Evolutionary conservation across 2,888 invertebrate genomes (phyloP), one percentile per base, ranked within the genome.

Genomic region (Caenorhabditis doughertyi): DNA sequence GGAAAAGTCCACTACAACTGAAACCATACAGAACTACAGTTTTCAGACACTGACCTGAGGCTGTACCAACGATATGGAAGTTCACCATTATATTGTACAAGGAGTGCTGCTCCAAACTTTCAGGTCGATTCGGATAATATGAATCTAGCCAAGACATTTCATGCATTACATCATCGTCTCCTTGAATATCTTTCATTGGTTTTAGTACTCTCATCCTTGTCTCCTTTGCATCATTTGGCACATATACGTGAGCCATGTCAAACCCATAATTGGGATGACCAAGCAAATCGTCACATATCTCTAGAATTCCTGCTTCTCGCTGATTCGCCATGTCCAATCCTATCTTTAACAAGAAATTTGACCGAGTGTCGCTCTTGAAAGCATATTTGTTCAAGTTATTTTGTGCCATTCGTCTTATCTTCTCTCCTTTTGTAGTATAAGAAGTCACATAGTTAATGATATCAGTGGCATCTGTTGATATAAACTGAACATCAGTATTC

Each of bases 81-180:
- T n/a, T n/a, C n/a, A n/a, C n/a, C n/a, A n/a, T n/a, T n/a, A n/a
- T n/a, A n/a, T n/a, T n/a, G n/a, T n/a, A n/a, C n/a, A n/a, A n/a
- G n/a, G 35, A 49, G 58, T 1, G 60, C 2, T 72, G 23, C 11
- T 25, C 60, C 1, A 80, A 42, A 2, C 2, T 0, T 11, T 56
- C 16, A 1, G 44, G 32, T 1, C 73, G 39, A 16, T 65, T 9
- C 1, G 65, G 74, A 74, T 65, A 56, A 23, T 56, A 65, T 23
- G 39, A 21, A 25, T 65, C 74, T 2, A 29, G 11, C 13, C 9
- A 9, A 9, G 21, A 53, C 25, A 35, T 64, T 18, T 3, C 16
- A 2, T 29, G 23, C 13, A 23, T 3, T 4, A 27, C 18, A n/a
- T 35, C 55, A 13, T 64, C 47, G 1, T 39, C 9, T 7, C 1